These are phyloP conservation scores for Lasioglossum vierecki DNA, from an alignment of 2,888 invertebrate genomes.

Conservation along the genomic window DNA sequence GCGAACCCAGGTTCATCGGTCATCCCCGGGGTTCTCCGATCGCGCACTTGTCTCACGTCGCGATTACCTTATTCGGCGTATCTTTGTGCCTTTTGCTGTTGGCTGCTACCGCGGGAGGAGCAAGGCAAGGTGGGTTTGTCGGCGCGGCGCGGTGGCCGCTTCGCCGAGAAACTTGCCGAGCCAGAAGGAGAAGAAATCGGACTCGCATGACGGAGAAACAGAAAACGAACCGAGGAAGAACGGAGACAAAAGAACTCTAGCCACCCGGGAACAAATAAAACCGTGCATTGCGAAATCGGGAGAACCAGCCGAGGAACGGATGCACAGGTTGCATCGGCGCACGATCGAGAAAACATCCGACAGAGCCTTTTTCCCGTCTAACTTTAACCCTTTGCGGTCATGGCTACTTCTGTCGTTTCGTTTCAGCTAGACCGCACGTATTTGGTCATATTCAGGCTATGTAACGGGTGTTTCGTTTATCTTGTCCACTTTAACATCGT, in stretches of 20 bases:
- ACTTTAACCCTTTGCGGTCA: not conserved
- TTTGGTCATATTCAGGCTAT: not conserved
- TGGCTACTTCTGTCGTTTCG: not conserved
- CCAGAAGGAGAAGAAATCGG: conserved; percentile 26
- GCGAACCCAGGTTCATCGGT: conserved; percentile 79
- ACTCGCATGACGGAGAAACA: conserved; percentile 17
- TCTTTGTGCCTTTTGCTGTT: conserved; percentile 61
- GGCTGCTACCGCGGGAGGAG: conserved; percentile 46
- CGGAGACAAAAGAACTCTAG: conserved; percentile 1
- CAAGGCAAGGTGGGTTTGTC: conserved; percentile 50
- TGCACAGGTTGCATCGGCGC: not conserved
- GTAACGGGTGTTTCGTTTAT: not conserved
- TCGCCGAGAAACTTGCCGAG: conserved; percentile 24
- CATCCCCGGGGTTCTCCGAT: conserved; percentile 74
- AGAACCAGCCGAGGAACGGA: not conserved
- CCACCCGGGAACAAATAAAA: not conserved
- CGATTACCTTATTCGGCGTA: conserved; percentile 81
- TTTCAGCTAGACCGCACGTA: not conserved
- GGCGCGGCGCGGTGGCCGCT: conserved; percentile 17
- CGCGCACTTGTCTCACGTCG: conserved; percentile 79
- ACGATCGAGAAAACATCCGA: not conserved
- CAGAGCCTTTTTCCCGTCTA: not conserved
- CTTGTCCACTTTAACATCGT: no score
- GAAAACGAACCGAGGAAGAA: conserved; percentile 11
- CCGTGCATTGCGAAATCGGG: conserved; percentile 6